These are phyloP conservation scores for Pelodytes ibericus DNA, from an alignment of 2,797 vertebrate genomes.

Conservation along the genomic window DNA sequence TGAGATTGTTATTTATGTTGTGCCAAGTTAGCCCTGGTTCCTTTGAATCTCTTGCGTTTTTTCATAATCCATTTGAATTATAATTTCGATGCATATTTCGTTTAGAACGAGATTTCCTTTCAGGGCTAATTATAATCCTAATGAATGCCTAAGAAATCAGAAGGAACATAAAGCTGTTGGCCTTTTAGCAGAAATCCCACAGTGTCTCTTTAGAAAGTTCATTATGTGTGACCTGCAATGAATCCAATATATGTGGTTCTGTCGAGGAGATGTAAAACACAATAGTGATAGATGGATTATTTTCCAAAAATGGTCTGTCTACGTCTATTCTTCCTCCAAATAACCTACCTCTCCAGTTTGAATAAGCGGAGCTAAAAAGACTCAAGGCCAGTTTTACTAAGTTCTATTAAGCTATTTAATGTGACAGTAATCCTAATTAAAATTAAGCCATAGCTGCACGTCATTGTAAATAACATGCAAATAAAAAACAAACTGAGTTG, in stretches of 20 bases:
- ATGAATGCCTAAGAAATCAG: conserved; percentile 16
- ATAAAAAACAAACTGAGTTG: not conserved
- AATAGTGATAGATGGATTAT: not conserved
- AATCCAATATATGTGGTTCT: not conserved
- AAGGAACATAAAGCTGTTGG: not conserved
- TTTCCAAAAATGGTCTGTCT: not conserved
- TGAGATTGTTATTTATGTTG: not conserved
- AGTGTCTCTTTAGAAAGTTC: not conserved
- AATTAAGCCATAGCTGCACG: not conserved
- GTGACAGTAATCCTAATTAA: conserved; percentile 7
- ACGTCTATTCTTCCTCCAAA: not conserved
- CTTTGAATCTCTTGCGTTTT: conserved; percentile 4
- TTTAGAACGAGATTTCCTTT: not conserved
- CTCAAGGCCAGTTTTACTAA: not conserved
- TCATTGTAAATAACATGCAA: not conserved
- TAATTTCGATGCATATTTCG: not conserved
- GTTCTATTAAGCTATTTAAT: conserved; percentile 10
- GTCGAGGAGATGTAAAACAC: not conserved
- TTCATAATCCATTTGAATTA: not conserved
- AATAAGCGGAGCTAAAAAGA: not conserved
- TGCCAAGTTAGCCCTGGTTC: not conserved
- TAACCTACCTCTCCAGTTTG: conserved; percentile 1
- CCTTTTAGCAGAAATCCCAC: not conserved
- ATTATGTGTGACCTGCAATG: not conserved
- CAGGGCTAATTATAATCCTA: conserved; percentile 4